phyloP scores from a whole-genome alignment of 2,113 vertebrate species.

The Zosterops japonicus region DNA sequence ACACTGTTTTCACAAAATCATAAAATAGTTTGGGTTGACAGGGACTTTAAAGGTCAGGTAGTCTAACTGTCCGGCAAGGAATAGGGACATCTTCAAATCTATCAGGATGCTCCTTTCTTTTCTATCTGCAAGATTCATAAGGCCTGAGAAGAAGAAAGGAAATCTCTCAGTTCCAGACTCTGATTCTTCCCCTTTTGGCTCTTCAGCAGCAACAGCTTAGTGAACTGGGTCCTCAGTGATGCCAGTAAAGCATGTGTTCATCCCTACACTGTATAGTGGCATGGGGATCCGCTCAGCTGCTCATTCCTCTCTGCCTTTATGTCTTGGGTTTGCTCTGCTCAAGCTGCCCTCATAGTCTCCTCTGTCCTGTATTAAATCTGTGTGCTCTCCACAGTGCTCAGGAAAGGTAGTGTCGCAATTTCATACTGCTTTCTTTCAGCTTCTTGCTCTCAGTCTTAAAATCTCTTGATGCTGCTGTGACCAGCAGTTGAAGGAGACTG shows the following conservation, averaged over 20 bases:
- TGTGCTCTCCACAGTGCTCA: neutral
- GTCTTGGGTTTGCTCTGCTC: neutral
- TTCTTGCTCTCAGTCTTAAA: neutral
- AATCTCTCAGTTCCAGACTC: neutral
- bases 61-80: neutral
- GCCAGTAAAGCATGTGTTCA: fast-evolving
- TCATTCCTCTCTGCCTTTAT: neutral
- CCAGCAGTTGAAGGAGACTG: neutral
- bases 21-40: neutral
- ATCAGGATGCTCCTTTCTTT: neutral
- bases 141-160: neutral
- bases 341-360: neutral
- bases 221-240: neutral
- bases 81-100: neutral
- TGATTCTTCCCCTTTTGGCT: neutral
- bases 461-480: neutral
- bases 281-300: neutral
- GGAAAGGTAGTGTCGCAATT: neutral
- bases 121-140: neutral
- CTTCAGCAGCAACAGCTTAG: neutral
- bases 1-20: neutral
- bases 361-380: neutral
- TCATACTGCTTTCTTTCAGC: neutral
- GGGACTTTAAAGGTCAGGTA: neutral
- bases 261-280: fast-evolving